Conservation (phyloP, 1,140 invertebrate species). For the Periplaneta americana region DNA sequence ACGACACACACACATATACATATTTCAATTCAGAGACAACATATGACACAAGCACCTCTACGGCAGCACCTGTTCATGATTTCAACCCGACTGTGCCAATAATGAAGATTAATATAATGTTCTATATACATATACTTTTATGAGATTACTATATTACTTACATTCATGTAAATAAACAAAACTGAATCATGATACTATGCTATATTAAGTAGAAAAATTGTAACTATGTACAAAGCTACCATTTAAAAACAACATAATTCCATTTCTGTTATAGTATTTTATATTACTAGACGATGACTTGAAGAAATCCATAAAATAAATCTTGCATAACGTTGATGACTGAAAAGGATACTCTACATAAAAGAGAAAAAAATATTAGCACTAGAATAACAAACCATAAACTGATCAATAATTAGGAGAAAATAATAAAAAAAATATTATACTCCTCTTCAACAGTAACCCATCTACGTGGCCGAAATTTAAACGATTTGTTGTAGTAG, state of each 20-base stretch:
- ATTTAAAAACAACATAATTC: background rate
- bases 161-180: background rate
- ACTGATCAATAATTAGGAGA: too few species aligned
- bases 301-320: background rate
- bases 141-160: background rate
- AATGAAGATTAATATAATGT: background rate
- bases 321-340: too few species aligned
- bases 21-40: background rate
- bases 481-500: too few species aligned
- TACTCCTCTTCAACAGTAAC: too few species aligned
- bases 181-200: background rate
- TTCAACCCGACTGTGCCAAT: background rate
- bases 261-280: background rate
- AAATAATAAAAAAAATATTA: too few species aligned
- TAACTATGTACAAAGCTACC: background rate
- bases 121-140: too few species aligned
- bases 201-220: background rate
- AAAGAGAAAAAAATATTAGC: too few species aligned
- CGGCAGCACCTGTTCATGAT: background rate
- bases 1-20: background rate
- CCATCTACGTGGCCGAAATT: too few species aligned
- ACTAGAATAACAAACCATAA: too few species aligned
- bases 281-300: background rate
- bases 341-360: too few species aligned
- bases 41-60: background rate